Base-by-base conservation (phyloP, 1,140 invertebrate genomes). In the Apocrypta bakeri region DNA sequence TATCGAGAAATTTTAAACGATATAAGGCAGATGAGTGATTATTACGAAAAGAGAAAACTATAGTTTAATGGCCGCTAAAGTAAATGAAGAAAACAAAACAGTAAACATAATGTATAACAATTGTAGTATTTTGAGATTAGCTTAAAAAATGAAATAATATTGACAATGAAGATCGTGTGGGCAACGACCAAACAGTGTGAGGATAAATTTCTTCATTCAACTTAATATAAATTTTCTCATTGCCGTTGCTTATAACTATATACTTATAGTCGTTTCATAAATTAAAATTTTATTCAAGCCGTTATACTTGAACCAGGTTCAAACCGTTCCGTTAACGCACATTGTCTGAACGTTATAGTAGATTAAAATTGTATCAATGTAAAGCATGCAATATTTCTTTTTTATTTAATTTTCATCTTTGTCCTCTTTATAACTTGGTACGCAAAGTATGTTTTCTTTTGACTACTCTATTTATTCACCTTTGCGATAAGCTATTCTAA, bases 281-380 rank as follows among this genome's bases (percentile, higher is more conserved):
- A 73, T 73, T 73, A 25, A 73, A 11, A 42, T 40, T 73, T 73
- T n/a, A 24, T 73, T 27, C 25, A 21, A 14, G 37, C n/a, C 37
- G 37, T 21, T 66, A 66, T 7, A 29, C 63, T 72, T 27, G 31
- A 42, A 56, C 37, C 72, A 42, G 4, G 6, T 42, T 63, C 61
- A 24, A 82, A 42, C 73, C 72, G 33, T 82, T 76, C 76, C 76
- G 76, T 42, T 21, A 9, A 75, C n/a, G 25, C 25, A n/a, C 21
- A 8, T 21, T 48, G 9, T 73, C 6, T 42, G 27, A 3, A 73
- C 25, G 1, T 25, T 7, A n/a, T 21, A 56, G n/a, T 42, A 73
- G 25, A 73, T 24, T 6, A 24, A 37, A 31, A 24, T 17, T 21
- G 63, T 61, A 27, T 29, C 29, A 21, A 9, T 8, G 12, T n/a